These are phyloP conservation scores for Cataglyphis cursor DNA, from an alignment of 2,888 invertebrate species.

Conservation along the genomic window DNA sequence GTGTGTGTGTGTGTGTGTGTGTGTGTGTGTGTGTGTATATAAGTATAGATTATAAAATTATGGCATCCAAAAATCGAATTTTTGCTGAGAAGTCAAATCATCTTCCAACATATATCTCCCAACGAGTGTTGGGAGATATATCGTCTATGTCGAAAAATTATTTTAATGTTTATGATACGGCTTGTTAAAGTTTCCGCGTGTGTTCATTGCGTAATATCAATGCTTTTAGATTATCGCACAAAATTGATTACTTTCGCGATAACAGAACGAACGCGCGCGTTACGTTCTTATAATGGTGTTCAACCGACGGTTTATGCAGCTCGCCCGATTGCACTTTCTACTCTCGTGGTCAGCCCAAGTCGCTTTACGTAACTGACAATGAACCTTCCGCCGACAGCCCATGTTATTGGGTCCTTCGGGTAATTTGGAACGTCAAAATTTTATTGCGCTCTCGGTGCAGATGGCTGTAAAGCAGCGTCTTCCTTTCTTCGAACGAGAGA, in stretches of 20 bases:
- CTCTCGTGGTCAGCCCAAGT: constrained; percentile 53
- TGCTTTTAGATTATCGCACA: constrained; percentile 31
- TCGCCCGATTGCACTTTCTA: constrained; percentile 78
- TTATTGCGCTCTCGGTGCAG: constrained; percentile 9
- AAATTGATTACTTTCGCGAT: constrained; percentile 42
- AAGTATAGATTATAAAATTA: constrained; percentile 31
- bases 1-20: too few relatives aligned
- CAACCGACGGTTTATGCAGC: constrained; percentile 33
- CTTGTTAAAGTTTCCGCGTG: not conserved
- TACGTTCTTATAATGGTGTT: constrained; percentile 4
- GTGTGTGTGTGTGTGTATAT: not conserved
- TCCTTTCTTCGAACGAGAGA: not conserved
- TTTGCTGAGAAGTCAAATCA: constrained; percentile 10
- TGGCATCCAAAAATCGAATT: constrained; percentile 3
- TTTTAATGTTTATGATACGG: not conserved
- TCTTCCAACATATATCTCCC: not conserved
- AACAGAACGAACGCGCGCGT: not conserved
- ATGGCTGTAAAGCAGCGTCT: not conserved
- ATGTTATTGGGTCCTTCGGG: constrained; percentile 52
- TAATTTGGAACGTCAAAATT: constrained; percentile 2
- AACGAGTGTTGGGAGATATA: not conserved
- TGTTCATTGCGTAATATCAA: constrained; percentile 16
- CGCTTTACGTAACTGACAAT: constrained; percentile 85
- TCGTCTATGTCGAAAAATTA: not conserved
- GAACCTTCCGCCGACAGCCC: constrained; percentile 77